Evolutionary conservation across 2,113 vertebrate genomes (phyloP), one percentile per base, ranked within the genome.

Genomic region (Hymenochirus boettgeri): DNA sequence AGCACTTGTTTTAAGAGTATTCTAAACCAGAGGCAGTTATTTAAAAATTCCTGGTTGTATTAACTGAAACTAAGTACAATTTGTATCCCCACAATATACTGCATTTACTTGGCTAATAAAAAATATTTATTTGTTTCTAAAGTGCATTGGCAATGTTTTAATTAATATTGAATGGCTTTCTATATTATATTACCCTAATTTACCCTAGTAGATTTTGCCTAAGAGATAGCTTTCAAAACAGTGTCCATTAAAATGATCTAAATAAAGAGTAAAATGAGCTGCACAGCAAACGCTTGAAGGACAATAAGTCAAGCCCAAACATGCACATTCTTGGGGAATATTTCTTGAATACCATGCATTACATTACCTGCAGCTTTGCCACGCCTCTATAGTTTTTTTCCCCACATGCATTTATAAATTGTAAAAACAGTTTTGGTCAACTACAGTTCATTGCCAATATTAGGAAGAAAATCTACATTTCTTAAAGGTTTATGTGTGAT

Each of bases 401-500:
- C 60, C 50, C 45, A 66, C 64, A 58, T 66, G 55, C 55, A 59
- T 50, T 45, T 57, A 50, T 50, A 45, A 11, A 42, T 65, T 11
- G 22, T 50, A 55, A 31, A 66, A 42, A 47, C 53, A 47, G 51
- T 33, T 63, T 63, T 12, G 17, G 19, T 66, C 25, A 58, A 50
- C 11, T 22, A 10, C 29, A 50, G 13, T 58, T 7, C 46, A 51
- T 66, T 50, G 29, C 46, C 52, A 66, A 66, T 59, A 46, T 51
- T 33, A 65, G 29, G 46, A 66, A 59, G 23, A 13, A 52, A 57
- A 58, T n/a, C 56, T 52, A 22, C 62, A 23, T 67, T 58, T 59
- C 45, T 69, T 45, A 42, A 69, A 42, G 48, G 31, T 69, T 69
- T 69, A 69, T 33, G 56, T n/a, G 48, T 46, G 47, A 67, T 57